Percentiles rank a stretch among this genome's conserved stretches.
These are phyloP conservation scores for Drosophila algonquin DNA, from an alignment of 2,888 invertebrate species.

Conservation along the genomic window DNA sequence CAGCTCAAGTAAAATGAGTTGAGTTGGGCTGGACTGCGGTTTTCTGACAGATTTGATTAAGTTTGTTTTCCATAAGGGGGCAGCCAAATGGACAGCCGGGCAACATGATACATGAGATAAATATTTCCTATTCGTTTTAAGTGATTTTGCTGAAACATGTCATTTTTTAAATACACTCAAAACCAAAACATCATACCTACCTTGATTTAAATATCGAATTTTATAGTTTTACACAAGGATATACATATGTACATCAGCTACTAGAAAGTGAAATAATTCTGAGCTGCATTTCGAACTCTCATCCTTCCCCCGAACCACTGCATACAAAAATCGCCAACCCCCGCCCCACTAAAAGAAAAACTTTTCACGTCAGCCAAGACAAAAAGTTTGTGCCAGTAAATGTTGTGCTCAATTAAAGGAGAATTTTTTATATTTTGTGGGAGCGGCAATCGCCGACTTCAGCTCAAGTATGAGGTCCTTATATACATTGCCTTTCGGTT, in stretches of 20 bases:
- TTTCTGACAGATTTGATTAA: slow-evolving; percentile 69
- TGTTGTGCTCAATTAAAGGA: slow-evolving; percentile 69
- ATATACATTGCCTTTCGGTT: not conserved
- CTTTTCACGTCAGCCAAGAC: not conserved
- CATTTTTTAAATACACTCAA: not conserved
- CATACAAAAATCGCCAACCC: not conserved
- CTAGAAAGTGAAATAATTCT: slow-evolving; percentile 61
- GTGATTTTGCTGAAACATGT: not conserved
- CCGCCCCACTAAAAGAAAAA: not conserved
- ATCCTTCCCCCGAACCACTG: not conserved
- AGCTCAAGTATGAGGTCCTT: not conserved
- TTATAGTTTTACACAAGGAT: slow-evolving; percentile 39
- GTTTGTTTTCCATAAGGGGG: slow-evolving; percentile 48
- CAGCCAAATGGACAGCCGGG: slow-evolving; percentile 32
- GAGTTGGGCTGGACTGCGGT: slow-evolving; percentile 55
- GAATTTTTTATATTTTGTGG: slow-evolving; percentile 49
- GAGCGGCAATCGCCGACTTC: slow-evolving; percentile 19
- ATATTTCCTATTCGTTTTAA: not conserved
- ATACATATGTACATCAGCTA: slow-evolving; percentile 41
- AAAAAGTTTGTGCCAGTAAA: slow-evolving; percentile 60
- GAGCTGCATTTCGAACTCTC: slow-evolving; percentile 35
- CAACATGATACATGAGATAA: slow-evolving; percentile 26
- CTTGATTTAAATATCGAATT: no score
- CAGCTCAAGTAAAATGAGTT: slow-evolving; percentile 15
- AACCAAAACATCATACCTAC: not conserved